A percentile compares a stretch with the other conserved stretches of the same genome.
Evolutionary conservation across 2,797 vertebrate genomes (phyloP).

Genomic region (Cossypha caffra): DNA sequence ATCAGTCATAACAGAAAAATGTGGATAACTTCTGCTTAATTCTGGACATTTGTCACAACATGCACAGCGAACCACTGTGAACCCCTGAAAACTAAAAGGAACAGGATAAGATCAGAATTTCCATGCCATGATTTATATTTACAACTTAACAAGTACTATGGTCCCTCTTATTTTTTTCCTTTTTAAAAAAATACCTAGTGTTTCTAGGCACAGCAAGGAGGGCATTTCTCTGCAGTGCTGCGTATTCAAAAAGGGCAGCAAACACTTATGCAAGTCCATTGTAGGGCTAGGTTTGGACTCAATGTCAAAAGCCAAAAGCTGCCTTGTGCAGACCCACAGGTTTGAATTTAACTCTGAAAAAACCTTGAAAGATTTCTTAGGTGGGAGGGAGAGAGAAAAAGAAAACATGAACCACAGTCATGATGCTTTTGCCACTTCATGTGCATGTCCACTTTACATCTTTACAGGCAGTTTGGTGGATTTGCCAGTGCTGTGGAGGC

Average conservation of each 20-base stretch:
- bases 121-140: not conserved
- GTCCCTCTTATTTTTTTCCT: accelerated
- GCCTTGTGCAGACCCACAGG: not conserved
- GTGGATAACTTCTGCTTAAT: not conserved
- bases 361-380: not conserved
- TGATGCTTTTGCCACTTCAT: not conserved
- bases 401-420: not conserved
- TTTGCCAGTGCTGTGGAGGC: not conserved
- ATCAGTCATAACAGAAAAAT: not conserved
- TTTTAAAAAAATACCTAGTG: accelerated
- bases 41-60: not conserved
- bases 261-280: not conserved
- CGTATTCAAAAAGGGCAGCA: not conserved
- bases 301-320: not conserved
- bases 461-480: not conserved
- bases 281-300: not conserved
- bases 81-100: not conserved
- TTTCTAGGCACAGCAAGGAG: not conserved
- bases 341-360: not conserved
- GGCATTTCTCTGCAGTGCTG: not conserved
- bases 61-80: not conserved
- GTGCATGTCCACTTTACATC: not conserved
- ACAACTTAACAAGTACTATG: not conserved
- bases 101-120: not conserved
- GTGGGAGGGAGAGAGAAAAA: not conserved